Conservation (phyloP, 2,797 vertebrate species). For the Lophius americanus region DNA sequence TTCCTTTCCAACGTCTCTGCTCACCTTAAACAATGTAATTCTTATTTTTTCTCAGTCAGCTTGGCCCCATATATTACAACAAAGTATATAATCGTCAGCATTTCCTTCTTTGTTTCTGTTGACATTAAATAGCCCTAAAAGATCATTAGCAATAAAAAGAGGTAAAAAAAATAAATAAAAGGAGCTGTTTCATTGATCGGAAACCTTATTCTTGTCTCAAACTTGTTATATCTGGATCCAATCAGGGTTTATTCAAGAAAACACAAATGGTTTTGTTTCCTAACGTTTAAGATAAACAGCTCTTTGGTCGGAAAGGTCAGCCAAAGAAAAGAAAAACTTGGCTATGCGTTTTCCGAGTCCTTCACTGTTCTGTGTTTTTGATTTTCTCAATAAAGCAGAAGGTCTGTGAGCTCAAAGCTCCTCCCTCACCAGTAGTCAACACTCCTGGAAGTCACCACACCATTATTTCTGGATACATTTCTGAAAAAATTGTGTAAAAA, state of each 20-base stretch:
- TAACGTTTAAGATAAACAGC: slow-evolving; percentile 71
- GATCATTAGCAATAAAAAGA: slow-evolving; percentile 36
- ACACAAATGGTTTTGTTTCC: slow-evolving; percentile 72
- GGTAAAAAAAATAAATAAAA: slow-evolving; percentile 56
- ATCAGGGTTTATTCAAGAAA: slow-evolving; percentile 73
- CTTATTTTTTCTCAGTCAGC: not conserved
- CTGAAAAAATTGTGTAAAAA: too few species aligned
- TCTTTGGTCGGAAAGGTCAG: slow-evolving; percentile 58
- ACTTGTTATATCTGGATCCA: slow-evolving; percentile 72
- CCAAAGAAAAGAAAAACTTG: slow-evolving; percentile 39
- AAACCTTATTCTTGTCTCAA: slow-evolving; percentile 63
- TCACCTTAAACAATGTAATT: not conserved
- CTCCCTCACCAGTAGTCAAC: too few species aligned
- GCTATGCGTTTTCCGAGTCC: slow-evolving; percentile 26
- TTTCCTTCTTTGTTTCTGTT: too few species aligned
- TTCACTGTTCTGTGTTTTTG: slow-evolving; percentile 36
- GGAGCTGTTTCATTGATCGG: slow-evolving; percentile 53
- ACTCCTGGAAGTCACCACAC: too few species aligned
- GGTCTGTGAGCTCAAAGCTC: too few species aligned
- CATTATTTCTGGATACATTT: too few species aligned
- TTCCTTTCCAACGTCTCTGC: not conserved
- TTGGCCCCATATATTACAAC: slow-evolving; percentile 11
- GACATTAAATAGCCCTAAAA: slow-evolving; percentile 24
- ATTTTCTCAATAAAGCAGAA: slow-evolving; percentile 50
- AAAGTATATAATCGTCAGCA: too few species aligned